These are phyloP conservation scores for Eufriesea mexicana DNA, from an alignment of 1,140 invertebrate genomes.

Conservation along the genomic window DNA sequence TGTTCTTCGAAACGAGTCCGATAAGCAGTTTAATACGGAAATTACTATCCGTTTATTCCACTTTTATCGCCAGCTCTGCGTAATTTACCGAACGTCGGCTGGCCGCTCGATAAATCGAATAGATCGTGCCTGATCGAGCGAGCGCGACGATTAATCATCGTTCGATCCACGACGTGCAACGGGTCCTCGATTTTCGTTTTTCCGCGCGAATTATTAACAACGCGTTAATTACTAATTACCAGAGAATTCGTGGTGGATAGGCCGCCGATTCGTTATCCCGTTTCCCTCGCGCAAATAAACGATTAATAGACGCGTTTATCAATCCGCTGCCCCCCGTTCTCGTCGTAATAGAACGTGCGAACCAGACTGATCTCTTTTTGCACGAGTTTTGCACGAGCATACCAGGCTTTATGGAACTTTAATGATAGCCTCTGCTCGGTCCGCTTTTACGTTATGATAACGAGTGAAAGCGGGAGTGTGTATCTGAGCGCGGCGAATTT, in stretches of 20 bases:
- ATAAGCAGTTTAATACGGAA: neutral
- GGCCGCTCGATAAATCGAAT: too few relatives aligned
- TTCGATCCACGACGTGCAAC: too few relatives aligned
- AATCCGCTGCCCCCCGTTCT: constrained; percentile 2
- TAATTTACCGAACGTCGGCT: neutral
- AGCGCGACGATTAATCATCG: neutral
- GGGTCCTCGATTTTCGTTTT: too few relatives aligned
- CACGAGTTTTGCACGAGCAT: constrained; percentile 19
- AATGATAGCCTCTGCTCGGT: constrained; percentile 48
- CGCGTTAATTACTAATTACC: neutral
- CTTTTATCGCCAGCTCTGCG: neutral
- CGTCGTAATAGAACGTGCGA: constrained; percentile 47
- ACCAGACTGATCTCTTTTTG: constrained; percentile 44
- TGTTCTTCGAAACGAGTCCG: neutral
- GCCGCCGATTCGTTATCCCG: neutral
- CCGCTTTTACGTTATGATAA: constrained; percentile 56
- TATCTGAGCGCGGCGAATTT: constrained; percentile 29
- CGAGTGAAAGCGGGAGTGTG: constrained; percentile 33
- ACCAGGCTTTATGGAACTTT: constrained; percentile 56
- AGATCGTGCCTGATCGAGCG: too few relatives aligned
- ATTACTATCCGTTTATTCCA: neutral
- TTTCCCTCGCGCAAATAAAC: neutral
- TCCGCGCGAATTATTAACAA: too few relatives aligned
- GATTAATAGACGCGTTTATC: constrained; percentile 1
- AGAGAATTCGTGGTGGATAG: neutral